These are phyloP conservation scores for Semicossyphus pulcher DNA, from an alignment of 2,113 vertebrate genomes.

Conservation along the genomic window DNA sequence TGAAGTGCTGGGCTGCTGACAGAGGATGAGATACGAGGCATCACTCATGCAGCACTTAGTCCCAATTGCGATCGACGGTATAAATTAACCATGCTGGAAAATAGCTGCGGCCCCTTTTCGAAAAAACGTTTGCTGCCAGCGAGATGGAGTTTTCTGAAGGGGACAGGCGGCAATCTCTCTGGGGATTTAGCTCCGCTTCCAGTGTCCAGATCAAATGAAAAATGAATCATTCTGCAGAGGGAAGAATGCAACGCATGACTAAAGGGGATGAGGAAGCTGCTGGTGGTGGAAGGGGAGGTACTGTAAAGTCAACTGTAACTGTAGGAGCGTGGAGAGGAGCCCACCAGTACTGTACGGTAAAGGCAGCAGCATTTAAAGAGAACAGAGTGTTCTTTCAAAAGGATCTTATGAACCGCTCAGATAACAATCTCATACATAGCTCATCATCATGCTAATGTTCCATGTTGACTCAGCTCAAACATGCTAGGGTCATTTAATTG, in stretches of 20 bases:
- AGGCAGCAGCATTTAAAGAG: neutral
- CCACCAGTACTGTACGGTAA: neutral
- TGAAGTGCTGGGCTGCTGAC: slow-evolving; percentile 43
- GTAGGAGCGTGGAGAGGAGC: slow-evolving; percentile 18
- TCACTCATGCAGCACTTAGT: slow-evolving; percentile 55
- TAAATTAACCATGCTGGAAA: slow-evolving; percentile 57
- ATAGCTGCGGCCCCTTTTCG: slow-evolving; percentile 14
- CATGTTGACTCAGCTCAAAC: neutral
- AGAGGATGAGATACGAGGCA: slow-evolving; percentile 33
- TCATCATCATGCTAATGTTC: neutral
- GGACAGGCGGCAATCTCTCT: slow-evolving; percentile 45
- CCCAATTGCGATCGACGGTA: slow-evolving; percentile 37
- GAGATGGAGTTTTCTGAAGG: slow-evolving; percentile 34
- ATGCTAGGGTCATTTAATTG: neutral
- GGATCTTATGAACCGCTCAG: neutral
- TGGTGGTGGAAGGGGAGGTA: slow-evolving; percentile 14
- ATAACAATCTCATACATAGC: neutral
- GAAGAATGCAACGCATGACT: slow-evolving; percentile 57
- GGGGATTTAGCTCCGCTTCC: slow-evolving; percentile 53
- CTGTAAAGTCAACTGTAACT: slow-evolving; percentile 38
- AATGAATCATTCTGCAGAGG: slow-evolving; percentile 59
- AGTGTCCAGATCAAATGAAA: slow-evolving; percentile 69
- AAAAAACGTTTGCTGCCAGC: neutral
- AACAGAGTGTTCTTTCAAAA: neutral
- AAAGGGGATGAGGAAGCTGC: slow-evolving; percentile 58